Conservation (phyloP, 2,797 vertebrate species). For the Limosa lapponica region DNA sequence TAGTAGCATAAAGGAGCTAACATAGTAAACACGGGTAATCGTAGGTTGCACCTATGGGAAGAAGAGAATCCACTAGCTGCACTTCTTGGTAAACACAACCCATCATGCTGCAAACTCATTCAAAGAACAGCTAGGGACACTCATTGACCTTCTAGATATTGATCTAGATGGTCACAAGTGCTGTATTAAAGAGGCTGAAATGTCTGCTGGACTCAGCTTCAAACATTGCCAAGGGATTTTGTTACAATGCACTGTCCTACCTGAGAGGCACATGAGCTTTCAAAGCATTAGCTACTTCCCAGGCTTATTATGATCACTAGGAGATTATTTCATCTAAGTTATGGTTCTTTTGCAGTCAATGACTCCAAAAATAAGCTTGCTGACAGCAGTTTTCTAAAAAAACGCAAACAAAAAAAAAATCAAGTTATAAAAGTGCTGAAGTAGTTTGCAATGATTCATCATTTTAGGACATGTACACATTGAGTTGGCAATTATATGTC, state of each 20-base stretch:
- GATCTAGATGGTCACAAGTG: neutral
- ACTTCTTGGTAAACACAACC: neutral
- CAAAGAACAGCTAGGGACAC: neutral
- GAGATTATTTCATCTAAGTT: neutral
- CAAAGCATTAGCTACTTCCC: neutral
- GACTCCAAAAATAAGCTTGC: constrained; percentile 30
- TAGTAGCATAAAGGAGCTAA: neutral
- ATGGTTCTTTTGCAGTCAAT: neutral
- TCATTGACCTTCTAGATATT: neutral
- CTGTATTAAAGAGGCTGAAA: neutral
- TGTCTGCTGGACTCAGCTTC: neutral
- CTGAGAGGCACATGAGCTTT: neutral
- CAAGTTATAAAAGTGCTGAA: neutral
- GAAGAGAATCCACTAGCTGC: neutral
- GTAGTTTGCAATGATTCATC: neutral
- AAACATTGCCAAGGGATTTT: neutral
- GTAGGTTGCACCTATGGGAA: neutral
- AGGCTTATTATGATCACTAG: neutral
- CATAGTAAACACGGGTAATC: neutral
- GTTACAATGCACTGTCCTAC: neutral
- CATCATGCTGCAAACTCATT: neutral
- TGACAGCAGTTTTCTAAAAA: constrained; percentile 19
- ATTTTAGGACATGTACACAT: neutral
- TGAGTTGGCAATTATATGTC: neutral
- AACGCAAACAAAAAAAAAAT: neutral